These are phyloP conservation scores for Drosophila multiciliata DNA, from an alignment of 2,888 invertebrate genomes.

Conservation along the genomic window DNA sequence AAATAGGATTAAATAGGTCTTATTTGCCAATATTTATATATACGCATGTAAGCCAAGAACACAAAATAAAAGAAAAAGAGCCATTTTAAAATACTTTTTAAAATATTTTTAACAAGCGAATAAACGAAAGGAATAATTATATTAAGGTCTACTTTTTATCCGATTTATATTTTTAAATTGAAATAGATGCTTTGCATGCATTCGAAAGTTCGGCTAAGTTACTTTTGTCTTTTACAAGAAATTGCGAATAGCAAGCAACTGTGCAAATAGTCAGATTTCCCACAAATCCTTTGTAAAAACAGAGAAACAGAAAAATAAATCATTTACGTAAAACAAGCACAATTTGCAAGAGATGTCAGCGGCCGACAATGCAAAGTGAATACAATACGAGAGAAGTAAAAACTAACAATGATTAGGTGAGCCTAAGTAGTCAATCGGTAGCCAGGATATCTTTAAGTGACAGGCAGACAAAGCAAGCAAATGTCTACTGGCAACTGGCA, in stretches of 20 bases:
- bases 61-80: not conserved
- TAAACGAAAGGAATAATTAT: not conserved
- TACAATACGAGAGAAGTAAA: slow-evolving; percentile 47
- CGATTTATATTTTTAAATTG: not conserved
- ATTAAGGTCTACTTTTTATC: not conserved
- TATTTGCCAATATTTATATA: not conserved
- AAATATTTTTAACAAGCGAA: not conserved
- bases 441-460: slow-evolving; percentile 44
- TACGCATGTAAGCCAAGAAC: not conserved
- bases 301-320: slow-evolving; percentile 39
- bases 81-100: not conserved
- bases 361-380: slow-evolving; percentile 37
- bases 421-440: slow-evolving; percentile 56
- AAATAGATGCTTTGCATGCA: too few species aligned
- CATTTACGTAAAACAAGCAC: slow-evolving; percentile 54
- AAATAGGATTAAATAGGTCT: not conserved
- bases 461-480: slow-evolving; percentile 64
- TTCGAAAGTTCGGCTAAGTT: not conserved
- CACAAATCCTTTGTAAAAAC: slow-evolving; percentile 44
- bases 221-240: slow-evolving; percentile 12
- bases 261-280: slow-evolving; percentile 47
- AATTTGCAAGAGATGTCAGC: slow-evolving; percentile 59
- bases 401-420: slow-evolving; percentile 62
- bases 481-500: slow-evolving; percentile 56
- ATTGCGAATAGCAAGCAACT: slow-evolving; percentile 42